A percentile compares a stretch with the other conserved stretches of the same genome.
phyloP scores from a whole-genome alignment of 2,888 invertebrate species.

The Hartigia nigra region DNA sequence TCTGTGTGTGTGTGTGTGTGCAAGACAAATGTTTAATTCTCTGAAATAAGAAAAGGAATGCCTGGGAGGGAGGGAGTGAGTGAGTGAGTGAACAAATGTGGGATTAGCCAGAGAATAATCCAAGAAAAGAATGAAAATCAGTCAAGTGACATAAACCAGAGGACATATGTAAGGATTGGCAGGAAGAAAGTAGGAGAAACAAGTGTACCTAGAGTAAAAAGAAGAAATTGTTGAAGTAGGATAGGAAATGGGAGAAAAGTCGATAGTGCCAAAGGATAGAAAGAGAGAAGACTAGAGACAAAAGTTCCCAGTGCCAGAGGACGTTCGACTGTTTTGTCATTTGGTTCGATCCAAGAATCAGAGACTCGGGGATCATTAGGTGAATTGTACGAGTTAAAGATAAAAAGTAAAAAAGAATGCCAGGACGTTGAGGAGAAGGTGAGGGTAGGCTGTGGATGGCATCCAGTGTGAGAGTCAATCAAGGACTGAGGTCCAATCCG shows the following conservation, averaged over 20 bases:
- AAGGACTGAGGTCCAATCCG: neutral
- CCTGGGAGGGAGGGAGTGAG: neutral
- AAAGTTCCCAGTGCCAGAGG: constrained; percentile 10
- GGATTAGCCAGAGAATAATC: neutral
- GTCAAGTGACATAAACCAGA: neutral
- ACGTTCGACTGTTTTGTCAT: constrained; percentile 41
- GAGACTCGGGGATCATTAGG: constrained; percentile 40
- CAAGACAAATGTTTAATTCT: neutral
- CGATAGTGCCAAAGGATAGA: constrained; percentile 32
- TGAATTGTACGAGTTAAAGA: constrained; percentile 29
- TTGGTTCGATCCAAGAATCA: neutral
- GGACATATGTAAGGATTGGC: neutral
- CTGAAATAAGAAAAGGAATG: neutral
- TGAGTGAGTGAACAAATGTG: neutral
- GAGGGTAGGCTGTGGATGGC: constrained; percentile 10
- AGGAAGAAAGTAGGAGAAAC: neutral
- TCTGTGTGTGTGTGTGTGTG: no score
- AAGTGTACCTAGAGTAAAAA: neutral
- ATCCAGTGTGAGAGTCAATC: neutral
- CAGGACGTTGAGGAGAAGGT: constrained; percentile 6
- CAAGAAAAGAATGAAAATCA: neutral
- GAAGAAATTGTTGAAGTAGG: neutral
- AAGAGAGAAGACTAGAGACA: neutral
- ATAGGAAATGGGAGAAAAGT: constrained; percentile 25
- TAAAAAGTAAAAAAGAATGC: constrained; percentile 15